Evolutionary conservation across 2,113 vertebrate genomes (phyloP), one percentile per base, ranked within the genome.

Genomic region (Tetraodon nigroviridis): DNA sequence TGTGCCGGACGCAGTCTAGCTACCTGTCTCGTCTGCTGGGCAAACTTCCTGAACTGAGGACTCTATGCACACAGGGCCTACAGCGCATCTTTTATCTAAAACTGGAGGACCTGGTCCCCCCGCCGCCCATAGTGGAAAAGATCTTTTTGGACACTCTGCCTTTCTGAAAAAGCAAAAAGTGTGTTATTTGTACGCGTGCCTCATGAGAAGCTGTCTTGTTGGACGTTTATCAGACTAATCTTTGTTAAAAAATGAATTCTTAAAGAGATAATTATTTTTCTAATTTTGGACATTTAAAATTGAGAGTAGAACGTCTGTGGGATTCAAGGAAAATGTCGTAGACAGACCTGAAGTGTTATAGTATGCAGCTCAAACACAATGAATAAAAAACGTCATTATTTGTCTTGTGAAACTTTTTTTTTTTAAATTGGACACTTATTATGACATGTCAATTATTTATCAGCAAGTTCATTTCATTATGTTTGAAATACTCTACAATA

Each of bases 21-120:
- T 93, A 93, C 77, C 90, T 96, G 71, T 95, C 94, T 7, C 93
- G 93, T 69, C 90, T 96, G 24, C 83, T 97, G 84, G 91, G 94
- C 52, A 96, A 97, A 64, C 90, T 97, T 58, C 94, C 94, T 0
- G 95, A 97, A 81, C 90, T 97, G 56, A 91, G 94, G 71, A 95
- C 94, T 71, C 91, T 97, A 20, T 93, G 94, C 82, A 95, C 92
- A n/a, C 94, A 97, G 77, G 95, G 95, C 66, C 88, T 94, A 21
- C 95, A 97, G 84, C 93, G 94, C 37, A 97, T 97, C 76, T 95
- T 97, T 84, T 97, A 95, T 90, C 91, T 97, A 83, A 97, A 96
- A 84, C 89, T 97, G 78, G 95, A 95, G 82, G 92, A 97, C 65
- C 69, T 97, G 73, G 94, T 96, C 32, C 93, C 95, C 0, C 94